phyloP scores from a whole-genome alignment of 2,888 invertebrate species.

The Tenthredo livida region DNA sequence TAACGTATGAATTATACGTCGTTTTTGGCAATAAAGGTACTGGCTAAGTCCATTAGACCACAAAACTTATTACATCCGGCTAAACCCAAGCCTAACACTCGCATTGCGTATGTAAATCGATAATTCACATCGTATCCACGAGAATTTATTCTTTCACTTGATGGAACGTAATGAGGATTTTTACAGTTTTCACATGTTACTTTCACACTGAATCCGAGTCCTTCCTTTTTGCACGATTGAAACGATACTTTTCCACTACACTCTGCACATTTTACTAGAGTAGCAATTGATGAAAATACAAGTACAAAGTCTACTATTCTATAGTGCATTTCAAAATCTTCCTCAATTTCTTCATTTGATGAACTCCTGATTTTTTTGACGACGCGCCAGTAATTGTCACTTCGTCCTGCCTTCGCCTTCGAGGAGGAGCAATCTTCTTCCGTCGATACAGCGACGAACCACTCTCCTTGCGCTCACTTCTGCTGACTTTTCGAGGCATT shows the following conservation, averaged over 20 bases:
- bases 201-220: conserved; percentile 59
- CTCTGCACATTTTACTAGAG: conserved; percentile 59
- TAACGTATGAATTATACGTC: conserved; percentile 53
- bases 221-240: conserved; percentile 57
- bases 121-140: conserved; percentile 60
- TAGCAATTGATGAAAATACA: conserved; percentile 60
- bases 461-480: conserved; percentile 49
- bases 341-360: conserved; percentile 42
- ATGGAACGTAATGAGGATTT: conserved; percentile 57
- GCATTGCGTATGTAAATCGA: conserved; percentile 62
- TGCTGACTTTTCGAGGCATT: conserved; percentile 55
- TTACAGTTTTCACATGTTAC: conserved; percentile 60
- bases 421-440: conserved; percentile 55
- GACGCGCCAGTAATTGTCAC: conserved; percentile 56
- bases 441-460: conserved; percentile 36
- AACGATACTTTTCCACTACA: conserved; percentile 60
- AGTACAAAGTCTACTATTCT: conserved; percentile 60
- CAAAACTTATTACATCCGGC: conserved; percentile 59
- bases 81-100: conserved; percentile 59
- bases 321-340: conserved; percentile 59
- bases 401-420: conserved; percentile 55
- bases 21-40: conserved; percentile 55
- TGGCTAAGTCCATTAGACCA: conserved; percentile 57
- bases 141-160: conserved; percentile 58
- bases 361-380: conserved; percentile 57